Base-by-base conservation (phyloP, 2,888 invertebrate species). In the Carabus problematicus region DNA sequence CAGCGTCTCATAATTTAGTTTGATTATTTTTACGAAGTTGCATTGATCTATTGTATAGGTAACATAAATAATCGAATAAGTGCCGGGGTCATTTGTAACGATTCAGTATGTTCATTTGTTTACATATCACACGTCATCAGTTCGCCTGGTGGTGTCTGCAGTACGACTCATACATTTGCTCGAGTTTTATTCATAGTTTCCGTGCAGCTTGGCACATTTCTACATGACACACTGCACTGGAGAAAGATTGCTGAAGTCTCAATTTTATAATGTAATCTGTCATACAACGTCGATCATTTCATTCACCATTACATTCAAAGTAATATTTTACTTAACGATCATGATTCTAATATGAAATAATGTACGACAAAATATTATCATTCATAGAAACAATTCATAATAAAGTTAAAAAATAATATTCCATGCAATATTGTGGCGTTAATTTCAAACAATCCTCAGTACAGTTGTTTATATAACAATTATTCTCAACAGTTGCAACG, bases 141-240 rank as follows among this genome's bases (percentile, higher is more conserved):
- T 11, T 7, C 42, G 14, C n/a, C n/a, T n/a, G 52, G 1, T 40
- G 40, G 39, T 58, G 58, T 41, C 58, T n/a, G 19, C 60, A 29
- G 39, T 6, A 39, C 61, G 49, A 61, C 49, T 61, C 61, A 61
- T 61, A 56, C 40, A 49, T 49, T 29, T 29, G 29, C 29, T 29
- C 29, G 29, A 29, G 29, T 29, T 29, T 49, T 39, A 47, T 61
- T 56, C 7, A 40, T 39, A 4, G 1, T 56, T 55, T 60, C 43
- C 47, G 61, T 49, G 29, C 11, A 43, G 16, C 49, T 9, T 11
- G 45, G 61, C 61, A 61, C 9, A 47, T 39, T 61, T 61, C 29
- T 29, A n/a, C 29, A 61, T 61, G 61, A 61, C 61, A 61, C 49
- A 61, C 49, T 61, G 61, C 61, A 45, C 60, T 29, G 47, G 12